Percentiles rank a stretch among this genome's conserved stretches.
phyloP scores from a whole-genome alignment of 2,113 vertebrate genomes.

The Epinephelus moara region DNA sequence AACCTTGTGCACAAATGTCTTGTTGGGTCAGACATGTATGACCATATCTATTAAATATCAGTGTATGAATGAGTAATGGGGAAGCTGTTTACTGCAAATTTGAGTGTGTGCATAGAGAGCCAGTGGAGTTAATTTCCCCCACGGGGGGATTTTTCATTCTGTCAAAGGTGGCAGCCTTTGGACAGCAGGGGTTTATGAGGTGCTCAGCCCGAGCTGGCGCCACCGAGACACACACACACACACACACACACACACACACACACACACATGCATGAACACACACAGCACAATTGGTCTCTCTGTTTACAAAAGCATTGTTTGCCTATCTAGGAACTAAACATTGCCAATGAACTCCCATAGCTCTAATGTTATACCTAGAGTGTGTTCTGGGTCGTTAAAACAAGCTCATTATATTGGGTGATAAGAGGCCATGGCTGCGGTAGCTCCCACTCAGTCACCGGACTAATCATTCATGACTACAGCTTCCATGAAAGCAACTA shows the following conservation, averaged over 20 bases:
- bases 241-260: slow-evolving; percentile 19
- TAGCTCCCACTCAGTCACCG: slow-evolving; percentile 56
- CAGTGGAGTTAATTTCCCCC: slow-evolving; percentile 59
- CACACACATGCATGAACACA: slow-evolving; percentile 27
- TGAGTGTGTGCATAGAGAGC: slow-evolving; percentile 38
- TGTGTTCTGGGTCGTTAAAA: slow-evolving; percentile 46
- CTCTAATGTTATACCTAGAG: slow-evolving; percentile 23
- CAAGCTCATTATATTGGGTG: slow-evolving; percentile 62
- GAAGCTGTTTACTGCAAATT: slow-evolving; percentile 70
- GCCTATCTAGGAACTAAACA: slow-evolving; percentile 39
- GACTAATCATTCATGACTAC: slow-evolving; percentile 67
- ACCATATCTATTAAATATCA: slow-evolving; percentile 32
- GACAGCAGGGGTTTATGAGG: slow-evolving; percentile 84
- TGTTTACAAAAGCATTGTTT: slow-evolving; percentile 60
- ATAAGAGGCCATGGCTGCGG: slow-evolving; percentile 46
- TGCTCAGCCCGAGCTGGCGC: slow-evolving; percentile 85
- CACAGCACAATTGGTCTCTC: slow-evolving; percentile 58
- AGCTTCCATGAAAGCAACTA: slow-evolving; percentile 71
- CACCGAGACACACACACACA: slow-evolving; percentile 69
- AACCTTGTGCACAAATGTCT: neutral
- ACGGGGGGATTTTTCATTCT: slow-evolving; percentile 64
- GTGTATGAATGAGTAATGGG: slow-evolving; percentile 66
- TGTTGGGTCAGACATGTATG: neutral
- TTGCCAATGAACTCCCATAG: slow-evolving; percentile 46
- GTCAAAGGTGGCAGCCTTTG: slow-evolving; percentile 80